Evolutionary conservation across 2,113 vertebrate genomes (phyloP).

Genomic region (Eptesicus fuscus): DNA sequence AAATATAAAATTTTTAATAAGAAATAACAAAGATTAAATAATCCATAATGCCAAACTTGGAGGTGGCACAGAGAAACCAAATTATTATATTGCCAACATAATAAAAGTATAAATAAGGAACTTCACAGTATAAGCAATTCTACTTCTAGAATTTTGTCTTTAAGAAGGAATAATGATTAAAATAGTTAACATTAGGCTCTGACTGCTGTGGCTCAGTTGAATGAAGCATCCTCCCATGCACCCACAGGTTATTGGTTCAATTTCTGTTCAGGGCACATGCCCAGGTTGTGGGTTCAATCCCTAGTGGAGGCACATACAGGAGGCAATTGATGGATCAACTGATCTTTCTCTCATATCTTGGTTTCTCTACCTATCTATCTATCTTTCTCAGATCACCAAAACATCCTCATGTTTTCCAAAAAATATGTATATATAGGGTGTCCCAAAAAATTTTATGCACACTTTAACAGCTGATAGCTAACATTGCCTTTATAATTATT

Average conservation of each 20-base stretch:
- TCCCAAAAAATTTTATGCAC: no score
- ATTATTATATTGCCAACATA: background rate
- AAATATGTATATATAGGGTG: no score
- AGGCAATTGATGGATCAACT: background rate
- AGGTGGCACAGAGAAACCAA: background rate
- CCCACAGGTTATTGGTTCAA: background rate
- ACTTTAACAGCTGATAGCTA: no score
- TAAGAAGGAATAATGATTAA: background rate
- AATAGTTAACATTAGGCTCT: background rate
- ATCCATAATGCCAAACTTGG: background rate
- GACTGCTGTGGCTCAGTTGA: background rate
- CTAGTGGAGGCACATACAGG: background rate
- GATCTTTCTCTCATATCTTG: background rate
- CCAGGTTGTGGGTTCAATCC: background rate
- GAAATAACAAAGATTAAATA: background rate
- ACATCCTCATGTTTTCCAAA: background rate
- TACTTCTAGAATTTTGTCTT: background rate
- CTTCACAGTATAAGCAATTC: background rate
- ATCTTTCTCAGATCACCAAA: background rate
- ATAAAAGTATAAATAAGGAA: background rate
- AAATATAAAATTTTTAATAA: conserved; percentile 1
- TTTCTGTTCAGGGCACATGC: background rate
- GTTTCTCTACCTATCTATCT: background rate
- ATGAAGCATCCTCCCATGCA: background rate
- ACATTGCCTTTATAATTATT: no score